Evolutionary conservation across 2,113 vertebrate species (phyloP).

Genomic region (Poeciliopsis retropinna): DNA sequence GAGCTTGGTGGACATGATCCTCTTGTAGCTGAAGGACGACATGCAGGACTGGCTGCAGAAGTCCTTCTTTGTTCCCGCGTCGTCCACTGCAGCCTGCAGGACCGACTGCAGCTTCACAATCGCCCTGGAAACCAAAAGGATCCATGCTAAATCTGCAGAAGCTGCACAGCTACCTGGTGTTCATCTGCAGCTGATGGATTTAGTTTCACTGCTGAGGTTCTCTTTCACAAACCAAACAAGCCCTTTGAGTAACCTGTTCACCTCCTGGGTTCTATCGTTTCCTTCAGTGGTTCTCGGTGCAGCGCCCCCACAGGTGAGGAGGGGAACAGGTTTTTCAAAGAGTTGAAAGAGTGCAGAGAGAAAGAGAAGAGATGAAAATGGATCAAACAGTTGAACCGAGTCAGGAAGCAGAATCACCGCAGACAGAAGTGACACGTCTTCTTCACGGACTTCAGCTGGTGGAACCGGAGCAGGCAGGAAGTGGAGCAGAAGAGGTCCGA

Average conservation of each 20-base stretch:
- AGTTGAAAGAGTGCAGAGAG: too few relatives aligned
- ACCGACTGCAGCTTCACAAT: conserved; percentile 85
- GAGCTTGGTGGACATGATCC: conserved; percentile 74
- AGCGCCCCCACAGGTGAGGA: too few relatives aligned
- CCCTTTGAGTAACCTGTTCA: too few relatives aligned
- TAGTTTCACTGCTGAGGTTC: too few relatives aligned
- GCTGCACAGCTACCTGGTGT: too few relatives aligned
- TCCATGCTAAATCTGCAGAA: background rate
- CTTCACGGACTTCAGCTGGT: conserved; percentile 79
- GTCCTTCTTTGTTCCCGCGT: conserved; percentile 79
- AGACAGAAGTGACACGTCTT: conserved; percentile 90
- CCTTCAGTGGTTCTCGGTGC: too few relatives aligned
- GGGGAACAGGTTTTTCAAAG: too few relatives aligned
- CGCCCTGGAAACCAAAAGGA: conserved; percentile 72
- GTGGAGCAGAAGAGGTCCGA: conserved; percentile 91
- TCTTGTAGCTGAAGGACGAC: conserved; percentile 86
- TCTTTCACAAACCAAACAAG: too few relatives aligned
- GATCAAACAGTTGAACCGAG: too few relatives aligned
- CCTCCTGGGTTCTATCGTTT: too few relatives aligned
- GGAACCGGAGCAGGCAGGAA: conserved; percentile 58
- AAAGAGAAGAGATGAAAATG: too few relatives aligned
- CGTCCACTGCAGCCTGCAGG: conserved; percentile 86
- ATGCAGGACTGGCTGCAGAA: conserved; percentile 93
- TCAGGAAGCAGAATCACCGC: conserved; percentile 80
- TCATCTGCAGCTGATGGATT: too few relatives aligned